A percentile compares a stretch with the other conserved stretches of the same genome.
Conservation (phyloP, 2,888 invertebrate species). For the Gisinianus flammeolus region DNA sequence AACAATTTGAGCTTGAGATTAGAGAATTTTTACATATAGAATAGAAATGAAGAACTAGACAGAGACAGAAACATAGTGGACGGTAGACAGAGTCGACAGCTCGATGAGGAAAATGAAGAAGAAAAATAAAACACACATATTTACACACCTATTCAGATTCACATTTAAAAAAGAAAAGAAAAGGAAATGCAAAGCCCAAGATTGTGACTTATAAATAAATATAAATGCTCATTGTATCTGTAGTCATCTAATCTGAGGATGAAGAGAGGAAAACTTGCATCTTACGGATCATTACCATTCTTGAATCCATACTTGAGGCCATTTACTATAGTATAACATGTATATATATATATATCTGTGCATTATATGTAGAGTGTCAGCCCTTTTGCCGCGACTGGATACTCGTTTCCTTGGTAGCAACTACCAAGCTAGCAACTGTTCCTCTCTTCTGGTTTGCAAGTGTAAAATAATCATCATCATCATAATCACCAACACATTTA, state of each 20-base stretch:
- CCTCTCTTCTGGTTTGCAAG: background rate
- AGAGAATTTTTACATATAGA: conserved; percentile 7
- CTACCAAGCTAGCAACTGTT: no score
- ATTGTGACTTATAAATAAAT: no score
- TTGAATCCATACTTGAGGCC: conserved; percentile 13
- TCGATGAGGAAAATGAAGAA: background rate
- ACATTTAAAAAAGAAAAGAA: background rate
- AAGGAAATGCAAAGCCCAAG: background rate
- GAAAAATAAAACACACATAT: background rate
- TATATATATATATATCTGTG: no score
- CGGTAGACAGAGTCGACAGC: no score
- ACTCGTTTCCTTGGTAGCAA: no score
- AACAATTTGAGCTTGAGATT: background rate
- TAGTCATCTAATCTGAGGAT: background rate
- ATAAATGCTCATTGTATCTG: no score
- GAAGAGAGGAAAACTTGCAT: background rate
- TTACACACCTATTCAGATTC: background rate
- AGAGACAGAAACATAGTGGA: no score
- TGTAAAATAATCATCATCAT: background rate
- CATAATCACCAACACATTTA: background rate
- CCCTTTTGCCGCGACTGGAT: no score
- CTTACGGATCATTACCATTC: conserved; percentile 25
- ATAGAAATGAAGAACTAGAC: conserved; percentile 3
- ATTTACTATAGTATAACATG: background rate
- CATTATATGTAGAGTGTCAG: no score